Evolutionary conservation across 2,888 invertebrate species (phyloP), one percentile per base, ranked within the genome.

Genomic region (Agriopis aurantiaria): DNA sequence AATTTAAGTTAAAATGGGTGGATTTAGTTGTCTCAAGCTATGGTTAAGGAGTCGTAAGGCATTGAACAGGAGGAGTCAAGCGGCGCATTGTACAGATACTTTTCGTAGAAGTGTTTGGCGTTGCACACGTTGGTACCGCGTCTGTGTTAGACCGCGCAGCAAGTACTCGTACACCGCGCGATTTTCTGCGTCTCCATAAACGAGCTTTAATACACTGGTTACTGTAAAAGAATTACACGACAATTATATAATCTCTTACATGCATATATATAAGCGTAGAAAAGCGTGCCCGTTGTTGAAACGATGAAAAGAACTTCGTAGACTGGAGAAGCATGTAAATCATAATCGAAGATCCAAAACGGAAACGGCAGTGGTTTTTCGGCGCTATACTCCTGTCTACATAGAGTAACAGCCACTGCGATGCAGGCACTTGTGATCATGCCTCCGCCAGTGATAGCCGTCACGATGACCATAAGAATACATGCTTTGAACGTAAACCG

Each of bases 311-410:
- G 0, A 6, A 68, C n/a, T 61, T 74, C 72, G 45, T 68, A 71
- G 0, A 11, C 10, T 3, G 75, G 74, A n/a, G 72, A 53, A 14
- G 52, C 61, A 0, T 45, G 9, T 6, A 72, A 51, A 53, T 75
- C 70, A 1, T 64, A 33, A 3, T 51, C 56, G 17, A 58, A 68
- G 0, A 51, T 4, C 70, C 62, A 73, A 43, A 68, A 65, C 0
- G 75, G 70, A 17, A 71, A 69, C 0, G 69, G 70, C 52, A 75
- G 48, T 0, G 73, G 75, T 60, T 60, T 68, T 2, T 0, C 33
- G 6, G 8, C 11, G 7, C 14, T 61, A 46, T 58, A 51, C n/a
- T 60, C 40, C 10, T 8, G 33, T 7, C 12, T 23, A n/a, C 40
- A n/a, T 11, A 63, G 10, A 3, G 52, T 0, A 0, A 58, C 0